Base-by-base conservation (phyloP, 2,797 vertebrate species). In the Pangasius sanitwongsei region DNA sequence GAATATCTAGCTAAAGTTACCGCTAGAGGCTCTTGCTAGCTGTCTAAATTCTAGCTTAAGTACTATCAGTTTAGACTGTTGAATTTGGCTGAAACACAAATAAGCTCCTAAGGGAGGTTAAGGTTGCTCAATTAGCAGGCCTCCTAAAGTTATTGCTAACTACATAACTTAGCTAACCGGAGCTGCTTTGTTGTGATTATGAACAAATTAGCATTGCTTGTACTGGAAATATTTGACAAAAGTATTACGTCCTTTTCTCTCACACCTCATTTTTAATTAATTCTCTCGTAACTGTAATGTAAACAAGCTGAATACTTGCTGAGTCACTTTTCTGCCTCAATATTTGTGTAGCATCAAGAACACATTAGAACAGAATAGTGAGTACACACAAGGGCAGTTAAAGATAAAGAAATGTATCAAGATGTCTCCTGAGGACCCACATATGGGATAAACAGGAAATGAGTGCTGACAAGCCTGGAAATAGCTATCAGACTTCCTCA, bases 381-480 rank as follows among this genome's bases (percentile, higher is more conserved):
- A 83, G 37, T 44, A 44, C 34, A 83, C 13, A 63, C 5, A 65
- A 44, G 57, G 12, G 13, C 57, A 41, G 6, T 44, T 63, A 61
- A 44, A 48, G 41, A 16, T 48, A n/a, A 63, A 44, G 6, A n/a
- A 65, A 67, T 28, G 59, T 63, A 65, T 25, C 18, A 8, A 44
- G 41, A 65, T 83, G 69, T 34, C 55, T 53, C 81, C 81, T 53
- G 20, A 84, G 44, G 81, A 75, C 9, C 23, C 57, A 15, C 41
- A 31, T 59, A 44, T 37, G 3, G 59, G 20, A 86, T 85, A 89
- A 87, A 90, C 74, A 91, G 89, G 84, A 91, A 88, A 81, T 28
- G 15, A 80, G 23, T 84, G 74, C 83, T 65, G 85, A 78, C 69
- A n/a, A 37, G 70, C 25, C 83, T 77, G 75, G 61, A 91, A 88